Base-by-base conservation (phyloP, 2,797 vertebrate genomes). In the Catharus ustulatus region DNA sequence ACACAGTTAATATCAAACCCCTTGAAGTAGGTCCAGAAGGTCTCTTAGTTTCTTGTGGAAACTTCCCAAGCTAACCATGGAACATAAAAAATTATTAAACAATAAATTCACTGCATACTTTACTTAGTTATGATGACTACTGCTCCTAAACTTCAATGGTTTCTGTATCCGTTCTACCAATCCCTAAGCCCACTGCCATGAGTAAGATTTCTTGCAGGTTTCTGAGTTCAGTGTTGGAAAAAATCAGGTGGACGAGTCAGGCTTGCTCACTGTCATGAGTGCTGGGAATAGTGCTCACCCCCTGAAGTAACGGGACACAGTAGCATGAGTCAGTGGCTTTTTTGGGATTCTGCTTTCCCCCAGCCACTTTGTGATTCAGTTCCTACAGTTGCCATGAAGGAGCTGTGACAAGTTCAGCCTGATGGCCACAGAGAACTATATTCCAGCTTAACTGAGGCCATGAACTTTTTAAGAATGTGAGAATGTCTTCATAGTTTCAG, bases 281-380 rank as follows among this genome's bases (percentile, higher is more conserved):
- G 69, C 71, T 84, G 87, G 59, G 55, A 76, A 75, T 36, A 62
- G 42, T 88, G 73, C 72, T 93, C 42, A 48, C 68, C 52, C 80
- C 57, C 29, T 54, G 75, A 96, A 95, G 92, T 68, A 96, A 67
- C 7, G 72, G 92, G 84, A 75, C 11, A 13, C 83, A 93, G 64
- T 73, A 42, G 81, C 66, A 94, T 97, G 97, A 97, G 90, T 98
- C 97, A 97, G 68, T 59, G 79, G 40, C 67, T 95, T 96, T 97
- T 97, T 96, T 89, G 69, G 79, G 79, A 81, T 85, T 93, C 73
- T 67, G 7, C 30, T 95, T 96, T 94, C 79, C 63, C 83, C 45
- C 29, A 34, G 85, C 38, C 74, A 32, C 93, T 94, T 96, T 45
- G 52, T 74, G 94, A 90, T 95, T 95, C 94, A 93, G 81, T 94